Evolutionary conservation across 92 coral and sea anemone species (phyloP).

Genomic region (Porites divaricata): DNA sequence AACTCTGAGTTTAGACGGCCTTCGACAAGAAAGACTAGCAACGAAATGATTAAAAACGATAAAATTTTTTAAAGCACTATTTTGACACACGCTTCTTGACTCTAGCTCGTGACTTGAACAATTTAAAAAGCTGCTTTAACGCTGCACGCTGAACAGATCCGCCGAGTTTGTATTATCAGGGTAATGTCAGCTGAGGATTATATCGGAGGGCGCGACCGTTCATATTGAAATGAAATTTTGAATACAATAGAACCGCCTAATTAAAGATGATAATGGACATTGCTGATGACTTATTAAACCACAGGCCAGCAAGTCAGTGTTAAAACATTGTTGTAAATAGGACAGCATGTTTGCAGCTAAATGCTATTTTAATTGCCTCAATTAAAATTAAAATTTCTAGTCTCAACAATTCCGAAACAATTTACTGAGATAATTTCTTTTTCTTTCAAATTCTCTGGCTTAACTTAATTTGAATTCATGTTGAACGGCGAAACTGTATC

Average conservation of each 20-base stretch:
- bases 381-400: neutral
- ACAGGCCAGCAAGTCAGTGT: neutral
- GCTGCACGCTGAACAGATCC: neutral
- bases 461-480: too few species aligned
- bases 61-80: neutral
- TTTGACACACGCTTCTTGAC: neutral
- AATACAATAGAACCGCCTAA: neutral
- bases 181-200: neutral
- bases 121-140: neutral
- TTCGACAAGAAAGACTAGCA: neutral
- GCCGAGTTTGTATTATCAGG: too few species aligned
- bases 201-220: neutral
- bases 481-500: too few species aligned
- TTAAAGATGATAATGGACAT: neutral
- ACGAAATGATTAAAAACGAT: neutral
- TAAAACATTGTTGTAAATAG: neutral
- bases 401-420: too few species aligned
- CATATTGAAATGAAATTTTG: neutral
- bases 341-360: neutral
- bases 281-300: conserved; percentile 11
- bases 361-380: too few species aligned
- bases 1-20: conserved; percentile 1
- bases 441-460: too few species aligned
- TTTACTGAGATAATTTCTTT: too few species aligned
- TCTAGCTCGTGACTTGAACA: neutral